Evolutionary conservation across 1,140 invertebrate genomes (phyloP).

Genomic region (Penaeus vannamei): DNA sequence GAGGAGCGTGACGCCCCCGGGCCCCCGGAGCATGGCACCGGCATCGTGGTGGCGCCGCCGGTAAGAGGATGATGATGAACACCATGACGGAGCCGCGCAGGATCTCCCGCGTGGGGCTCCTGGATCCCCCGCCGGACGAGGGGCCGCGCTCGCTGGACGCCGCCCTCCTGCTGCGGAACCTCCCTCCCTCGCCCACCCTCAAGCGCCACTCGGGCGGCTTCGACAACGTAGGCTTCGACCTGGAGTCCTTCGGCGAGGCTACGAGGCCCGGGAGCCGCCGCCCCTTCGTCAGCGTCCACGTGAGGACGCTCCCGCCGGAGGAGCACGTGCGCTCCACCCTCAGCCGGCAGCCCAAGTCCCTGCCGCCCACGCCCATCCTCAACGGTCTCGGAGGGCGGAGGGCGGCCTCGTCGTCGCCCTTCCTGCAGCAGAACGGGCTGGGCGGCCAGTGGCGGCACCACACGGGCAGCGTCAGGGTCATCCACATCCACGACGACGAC

Average conservation of each 20-base stretch:
- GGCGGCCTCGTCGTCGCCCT: neutral
- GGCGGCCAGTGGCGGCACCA: neutral
- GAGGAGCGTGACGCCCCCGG: constrained; percentile 15
- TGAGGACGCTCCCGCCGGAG: constrained; percentile 43
- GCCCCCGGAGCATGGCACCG: neutral
- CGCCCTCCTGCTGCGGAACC: constrained; percentile 42
- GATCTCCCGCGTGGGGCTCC: constrained; percentile 46
- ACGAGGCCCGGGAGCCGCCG: constrained; percentile 28
- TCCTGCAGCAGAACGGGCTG: neutral
- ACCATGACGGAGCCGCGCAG: constrained; percentile 40
- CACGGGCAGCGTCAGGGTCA: constrained; percentile 24
- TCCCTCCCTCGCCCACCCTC: constrained; percentile 23
- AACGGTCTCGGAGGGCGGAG: constrained; percentile 14
- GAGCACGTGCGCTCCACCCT: constrained; percentile 50
- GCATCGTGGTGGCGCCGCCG: constrained; percentile 20
- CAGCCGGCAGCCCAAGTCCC: constrained; percentile 51
- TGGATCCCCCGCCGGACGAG: constrained; percentile 37
- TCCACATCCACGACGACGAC: constrained; percentile 16
- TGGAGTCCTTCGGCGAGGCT: constrained; percentile 40
- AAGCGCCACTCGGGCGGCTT: constrained; percentile 46
- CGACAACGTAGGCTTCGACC: constrained; percentile 52
- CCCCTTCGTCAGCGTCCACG: constrained; percentile 41
- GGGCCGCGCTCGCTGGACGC: constrained; percentile 50
- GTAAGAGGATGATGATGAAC: neutral
- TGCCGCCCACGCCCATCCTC: constrained; percentile 48